Conservation (phyloP, 2,888 invertebrate species). For the Brachyptera risi region DNA sequence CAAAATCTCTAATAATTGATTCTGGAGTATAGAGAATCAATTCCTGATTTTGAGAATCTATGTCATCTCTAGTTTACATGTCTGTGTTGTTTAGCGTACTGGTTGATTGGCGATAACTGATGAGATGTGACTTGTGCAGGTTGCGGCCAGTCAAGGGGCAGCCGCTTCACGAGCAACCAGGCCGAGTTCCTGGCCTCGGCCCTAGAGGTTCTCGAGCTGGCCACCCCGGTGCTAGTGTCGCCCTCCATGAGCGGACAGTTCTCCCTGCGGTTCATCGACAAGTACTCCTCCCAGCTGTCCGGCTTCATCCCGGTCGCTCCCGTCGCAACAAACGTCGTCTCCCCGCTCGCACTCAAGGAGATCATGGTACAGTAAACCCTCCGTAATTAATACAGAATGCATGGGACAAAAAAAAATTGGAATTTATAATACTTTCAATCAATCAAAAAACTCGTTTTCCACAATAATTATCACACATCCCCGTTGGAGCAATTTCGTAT, state of each 20-base stretch:
- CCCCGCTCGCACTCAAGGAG: slow-evolving; percentile 14
- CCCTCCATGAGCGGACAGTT: slow-evolving; percentile 50
- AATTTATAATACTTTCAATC: too few relatives aligned
- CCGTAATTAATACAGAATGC: too few relatives aligned
- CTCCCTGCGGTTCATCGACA: slow-evolving; percentile 44
- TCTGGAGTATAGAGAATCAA: too few relatives aligned
- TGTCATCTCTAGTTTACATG: too few relatives aligned
- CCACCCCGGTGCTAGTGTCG: slow-evolving; percentile 43
- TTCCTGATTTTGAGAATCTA: too few relatives aligned
- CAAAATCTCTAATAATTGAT: background rate
- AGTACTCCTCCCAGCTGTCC: slow-evolving; percentile 39
- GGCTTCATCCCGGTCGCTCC: slow-evolving; percentile 47
- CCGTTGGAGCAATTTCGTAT: too few relatives aligned
- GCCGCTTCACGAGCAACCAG: slow-evolving; percentile 28
- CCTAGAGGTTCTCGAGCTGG: slow-evolving; percentile 38
- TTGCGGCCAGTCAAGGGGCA: slow-evolving; percentile 37
- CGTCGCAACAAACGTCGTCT: slow-evolving; percentile 38
- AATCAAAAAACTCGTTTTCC: background rate
- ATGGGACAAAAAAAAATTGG: too few relatives aligned
- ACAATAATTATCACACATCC: background rate
- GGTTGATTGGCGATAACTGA: too few relatives aligned
- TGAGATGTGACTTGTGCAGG: too few relatives aligned
- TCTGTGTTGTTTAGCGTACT: too few relatives aligned
- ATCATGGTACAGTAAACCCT: slow-evolving; percentile 28
- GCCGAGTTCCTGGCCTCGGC: slow-evolving; percentile 40